Evolutionary conservation across 2,888 invertebrate species (phyloP), one percentile per base, ranked within the genome.

Genomic region (Troides oblongomaculatus): DNA sequence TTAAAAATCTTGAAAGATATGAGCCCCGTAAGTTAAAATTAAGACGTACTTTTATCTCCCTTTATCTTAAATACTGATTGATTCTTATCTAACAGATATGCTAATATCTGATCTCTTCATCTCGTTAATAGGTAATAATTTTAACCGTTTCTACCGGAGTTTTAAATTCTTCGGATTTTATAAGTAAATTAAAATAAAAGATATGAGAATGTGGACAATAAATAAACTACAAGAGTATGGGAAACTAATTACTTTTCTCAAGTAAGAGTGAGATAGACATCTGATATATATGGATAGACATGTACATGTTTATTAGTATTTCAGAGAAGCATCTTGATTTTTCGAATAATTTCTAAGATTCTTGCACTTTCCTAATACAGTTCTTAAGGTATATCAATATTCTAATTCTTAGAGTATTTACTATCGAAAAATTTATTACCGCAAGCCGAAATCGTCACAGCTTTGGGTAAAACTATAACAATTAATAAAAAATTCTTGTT

Each of bases 11-110:
- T 46, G 21, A 63, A 30, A 63, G 63, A 63, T 53, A 53, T 53
- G 50, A 21, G 56, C 14, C 7, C 25, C 50, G 12, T 36, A 36
- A 17, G 39, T 62, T 46, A 66, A 69, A 66, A 60, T 66, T 39
- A 63, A 66, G 66, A 70, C 25, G 53, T 66, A 59, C 21, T 59
- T 66, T 63, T 63, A 70, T 64, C 66, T 70, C 17, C 10, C 17
- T 53, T 70, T 67, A 70, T 70, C 67, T 67, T 64, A 70, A 70
- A 67, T 30, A 68, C 66, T 64, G 56, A 64, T 64, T 60, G 56
- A 67, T 70, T 61, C 57, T 70, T 64, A 70, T 67, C 70, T 64
- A 43, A 46, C 23, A 39, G 67, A 67, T 70, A 70, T 70, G 59
- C 56, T 69, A 67, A 67, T 70, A 67, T 70, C 63, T 62, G 36